Evolutionary conservation across 2,113 vertebrate species (phyloP).

Genomic region (Capreolus pygargus): DNA sequence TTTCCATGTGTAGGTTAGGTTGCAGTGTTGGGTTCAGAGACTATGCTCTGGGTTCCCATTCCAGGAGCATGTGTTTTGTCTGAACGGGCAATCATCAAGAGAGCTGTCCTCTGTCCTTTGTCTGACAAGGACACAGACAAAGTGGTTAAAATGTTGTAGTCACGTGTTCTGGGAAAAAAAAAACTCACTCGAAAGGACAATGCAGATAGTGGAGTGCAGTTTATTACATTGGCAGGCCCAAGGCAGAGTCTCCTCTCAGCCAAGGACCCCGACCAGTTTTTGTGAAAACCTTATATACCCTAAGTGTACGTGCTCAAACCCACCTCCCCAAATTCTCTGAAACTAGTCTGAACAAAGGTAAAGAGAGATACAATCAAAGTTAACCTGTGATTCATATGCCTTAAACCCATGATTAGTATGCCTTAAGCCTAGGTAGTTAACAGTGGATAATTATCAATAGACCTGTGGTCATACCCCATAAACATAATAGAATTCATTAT

Average conservation of each 20-base stretch:
- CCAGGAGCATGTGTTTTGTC: neutral
- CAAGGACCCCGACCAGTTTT: neutral
- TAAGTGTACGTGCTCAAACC: neutral
- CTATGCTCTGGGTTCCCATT: neutral
- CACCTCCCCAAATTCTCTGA: neutral
- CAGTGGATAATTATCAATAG: neutral
- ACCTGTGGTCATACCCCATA: neutral
- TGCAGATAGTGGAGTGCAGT: neutral
- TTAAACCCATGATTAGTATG: neutral
- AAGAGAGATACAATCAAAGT: neutral
- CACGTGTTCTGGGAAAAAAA: rapidly evolving
- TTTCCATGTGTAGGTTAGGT: neutral
- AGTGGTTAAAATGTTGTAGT: neutral
- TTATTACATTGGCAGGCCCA: neutral
- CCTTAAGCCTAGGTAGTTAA: neutral
- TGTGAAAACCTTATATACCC: neutral
- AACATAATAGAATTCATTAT: neutral
- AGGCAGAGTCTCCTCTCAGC: neutral
- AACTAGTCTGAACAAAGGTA: neutral
- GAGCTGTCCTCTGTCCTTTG: neutral
- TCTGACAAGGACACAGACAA: neutral
- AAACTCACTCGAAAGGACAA: neutral
- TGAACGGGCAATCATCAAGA: neutral
- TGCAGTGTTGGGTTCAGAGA: neutral
- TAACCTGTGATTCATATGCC: neutral